These are phyloP conservation scores for Piezodorus guildinii DNA, from an alignment of 1,140 invertebrate species.

Conservation along the genomic window DNA sequence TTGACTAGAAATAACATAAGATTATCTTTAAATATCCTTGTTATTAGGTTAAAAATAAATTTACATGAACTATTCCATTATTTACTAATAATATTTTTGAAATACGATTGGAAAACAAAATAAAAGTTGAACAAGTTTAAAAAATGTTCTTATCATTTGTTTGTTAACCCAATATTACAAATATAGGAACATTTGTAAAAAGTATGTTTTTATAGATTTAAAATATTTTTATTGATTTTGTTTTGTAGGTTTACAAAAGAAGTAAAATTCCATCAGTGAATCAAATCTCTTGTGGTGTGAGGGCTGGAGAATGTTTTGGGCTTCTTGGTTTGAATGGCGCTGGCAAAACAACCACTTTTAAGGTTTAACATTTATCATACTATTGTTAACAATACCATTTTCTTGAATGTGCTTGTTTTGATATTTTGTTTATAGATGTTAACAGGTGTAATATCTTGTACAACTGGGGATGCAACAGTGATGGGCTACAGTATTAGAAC, in stretches of 20 bases:
- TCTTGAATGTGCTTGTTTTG: background rate
- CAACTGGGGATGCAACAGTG: slow-evolving; percentile 27
- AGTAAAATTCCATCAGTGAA: slow-evolving; percentile 46
- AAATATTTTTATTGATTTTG: no score
- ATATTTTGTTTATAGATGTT: slow-evolving; percentile 25
- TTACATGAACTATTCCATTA: no score
- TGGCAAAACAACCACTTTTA: slow-evolving; percentile 84
- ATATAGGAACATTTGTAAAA: no score
- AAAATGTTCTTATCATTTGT: no score
- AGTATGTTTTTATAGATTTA: no score
- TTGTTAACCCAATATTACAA: no score
- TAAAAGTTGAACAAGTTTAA: no score
- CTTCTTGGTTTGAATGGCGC: slow-evolving; percentile 73
- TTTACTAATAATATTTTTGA: no score
- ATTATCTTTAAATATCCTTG: no score
- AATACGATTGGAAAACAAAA: no score
- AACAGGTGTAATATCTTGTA: slow-evolving; percentile 27
- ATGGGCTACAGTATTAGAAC: slow-evolving; percentile 22
- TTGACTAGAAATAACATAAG: no score
- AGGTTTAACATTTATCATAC: slow-evolving; percentile 29
- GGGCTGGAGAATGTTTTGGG: slow-evolving; percentile 72
- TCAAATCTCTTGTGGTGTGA: slow-evolving; percentile 54
- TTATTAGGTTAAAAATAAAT: no score
- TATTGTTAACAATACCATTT: background rate
- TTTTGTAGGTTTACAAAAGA: slow-evolving; percentile 25